Evolutionary conservation across 2,888 invertebrate species (phyloP).

Genomic region (Pyrrhia umbra): DNA sequence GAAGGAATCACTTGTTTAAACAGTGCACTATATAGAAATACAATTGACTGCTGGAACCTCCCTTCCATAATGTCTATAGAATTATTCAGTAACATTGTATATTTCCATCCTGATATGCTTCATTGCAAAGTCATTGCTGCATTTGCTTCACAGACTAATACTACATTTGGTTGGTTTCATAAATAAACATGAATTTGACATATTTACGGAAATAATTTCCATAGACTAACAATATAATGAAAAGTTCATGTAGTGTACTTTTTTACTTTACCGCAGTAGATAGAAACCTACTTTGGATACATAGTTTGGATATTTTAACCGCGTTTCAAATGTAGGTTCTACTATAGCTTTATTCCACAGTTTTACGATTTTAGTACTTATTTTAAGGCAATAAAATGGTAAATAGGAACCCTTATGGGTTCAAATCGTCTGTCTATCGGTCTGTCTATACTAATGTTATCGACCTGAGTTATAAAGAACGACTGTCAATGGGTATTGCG

Average conservation of each 20-base stretch:
- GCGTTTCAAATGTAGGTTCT: too few relatives aligned
- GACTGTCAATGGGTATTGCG: too few relatives aligned
- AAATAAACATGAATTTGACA: constrained; percentile 20
- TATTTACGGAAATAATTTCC: not conserved
- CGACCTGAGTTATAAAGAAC: too few relatives aligned
- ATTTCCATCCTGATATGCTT: not conserved
- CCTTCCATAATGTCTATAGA: constrained; percentile 28
- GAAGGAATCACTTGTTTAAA: constrained; percentile 30
- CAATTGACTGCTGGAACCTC: constrained; percentile 27
- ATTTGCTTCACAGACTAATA: too few relatives aligned
- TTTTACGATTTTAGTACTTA: too few relatives aligned
- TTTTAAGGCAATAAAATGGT: too few relatives aligned
- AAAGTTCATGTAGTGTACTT: not conserved
- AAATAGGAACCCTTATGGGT: too few relatives aligned
- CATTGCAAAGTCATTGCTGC: too few relatives aligned
- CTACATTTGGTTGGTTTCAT: constrained; percentile 2
- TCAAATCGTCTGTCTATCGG: too few relatives aligned
- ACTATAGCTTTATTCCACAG: too few relatives aligned
- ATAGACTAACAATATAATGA: not conserved
- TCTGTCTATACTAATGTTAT: too few relatives aligned
- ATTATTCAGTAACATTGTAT: not conserved
- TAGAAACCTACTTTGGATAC: not conserved
- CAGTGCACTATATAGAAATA: constrained; percentile 13
- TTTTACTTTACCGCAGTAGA: not conserved
- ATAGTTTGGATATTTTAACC: not conserved